Base-by-base conservation (phyloP, 2,113 vertebrate species). In the Stegastes partitus region DNA sequence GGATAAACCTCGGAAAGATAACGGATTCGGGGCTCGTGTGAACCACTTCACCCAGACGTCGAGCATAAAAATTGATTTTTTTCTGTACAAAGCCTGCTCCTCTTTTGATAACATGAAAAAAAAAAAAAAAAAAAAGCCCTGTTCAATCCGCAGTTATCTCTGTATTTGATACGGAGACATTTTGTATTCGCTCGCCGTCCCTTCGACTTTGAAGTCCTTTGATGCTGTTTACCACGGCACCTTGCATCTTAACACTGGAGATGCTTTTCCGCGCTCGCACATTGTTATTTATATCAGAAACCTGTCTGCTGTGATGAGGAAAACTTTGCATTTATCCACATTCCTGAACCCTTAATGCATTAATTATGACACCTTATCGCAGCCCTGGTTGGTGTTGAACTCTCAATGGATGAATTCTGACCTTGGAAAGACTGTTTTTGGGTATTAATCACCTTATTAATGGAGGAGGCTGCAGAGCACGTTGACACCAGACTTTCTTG, bases 161-260 rank as follows among this genome's bases (percentile, higher is more conserved):
- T 55, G 67, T 23, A n/a, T 71, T 77, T 82, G 68, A 88, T 77
- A 69, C 10, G 1, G 68, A 79, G 70, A 22, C 66, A 49, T 68
- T 88, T 54, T 74, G 76, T 71, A 87, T 87, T 87, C 86, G 67
- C 74, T 44, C 2, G 14, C 5, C 18, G 49, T 84, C 45, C 18
- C 45, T 66, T 69, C 39, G 21, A 28, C 79, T 77, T 74, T 85
- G 70, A 88, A 85, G 77, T 70, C 71, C 22, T 83, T 68, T 85
- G 69, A 77, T 77, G 77, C 53, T 28, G 71, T 81, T 85, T 66
- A 50, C 55, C 15, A 63, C 34, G 26, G 55, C 1, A 56, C 1
- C 56, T 65, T 58, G 7, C 62, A 65, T 84, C 75, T 68, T 50
- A 70, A 68, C 58, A 15, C 61, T 34, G 63, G 50, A 50, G 66